Evolutionary conservation across 2,888 invertebrate species (phyloP).

Genomic region (Chrysotoxum bicinctum): DNA sequence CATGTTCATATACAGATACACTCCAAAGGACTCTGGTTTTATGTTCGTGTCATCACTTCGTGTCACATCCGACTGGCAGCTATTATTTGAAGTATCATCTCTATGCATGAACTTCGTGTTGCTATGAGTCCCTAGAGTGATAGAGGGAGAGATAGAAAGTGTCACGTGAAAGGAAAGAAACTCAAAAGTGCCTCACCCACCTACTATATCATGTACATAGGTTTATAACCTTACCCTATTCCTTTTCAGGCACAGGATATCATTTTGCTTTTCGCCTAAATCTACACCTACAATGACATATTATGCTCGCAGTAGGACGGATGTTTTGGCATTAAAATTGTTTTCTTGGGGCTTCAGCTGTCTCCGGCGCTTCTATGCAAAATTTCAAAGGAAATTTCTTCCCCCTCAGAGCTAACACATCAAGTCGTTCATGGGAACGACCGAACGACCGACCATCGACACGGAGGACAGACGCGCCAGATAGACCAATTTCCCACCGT

Average conservation of each 20-base stretch:
- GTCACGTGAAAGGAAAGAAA: slow-evolving; percentile 13
- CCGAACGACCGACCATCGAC: background rate
- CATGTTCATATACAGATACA: background rate
- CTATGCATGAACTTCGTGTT: slow-evolving; percentile 40
- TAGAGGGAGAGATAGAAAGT: background rate
- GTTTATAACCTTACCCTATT: background rate
- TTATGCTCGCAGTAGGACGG: background rate
- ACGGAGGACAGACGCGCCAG: background rate
- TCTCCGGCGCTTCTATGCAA: background rate
- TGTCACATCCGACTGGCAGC: slow-evolving; percentile 55
- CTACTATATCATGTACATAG: too few species aligned
- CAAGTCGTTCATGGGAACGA: background rate
- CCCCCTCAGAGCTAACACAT: background rate
- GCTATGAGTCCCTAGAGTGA: slow-evolving; percentile 38
- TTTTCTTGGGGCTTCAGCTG: slow-evolving; percentile 8
- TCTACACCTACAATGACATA: background rate
- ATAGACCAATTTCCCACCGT: background rate
- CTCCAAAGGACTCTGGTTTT: slow-evolving; percentile 11
- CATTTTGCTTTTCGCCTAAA: background rate
- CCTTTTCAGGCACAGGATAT: background rate
- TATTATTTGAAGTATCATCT: slow-evolving; percentile 50
- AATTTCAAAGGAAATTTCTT: background rate
- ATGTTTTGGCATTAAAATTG: slow-evolving; percentile 35
- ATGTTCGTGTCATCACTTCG: slow-evolving; percentile 56
- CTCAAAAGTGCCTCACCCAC: background rate